phyloP scores from a whole-genome alignment of 2,797 vertebrate genomes.

The Myotis pilosus region DNA sequence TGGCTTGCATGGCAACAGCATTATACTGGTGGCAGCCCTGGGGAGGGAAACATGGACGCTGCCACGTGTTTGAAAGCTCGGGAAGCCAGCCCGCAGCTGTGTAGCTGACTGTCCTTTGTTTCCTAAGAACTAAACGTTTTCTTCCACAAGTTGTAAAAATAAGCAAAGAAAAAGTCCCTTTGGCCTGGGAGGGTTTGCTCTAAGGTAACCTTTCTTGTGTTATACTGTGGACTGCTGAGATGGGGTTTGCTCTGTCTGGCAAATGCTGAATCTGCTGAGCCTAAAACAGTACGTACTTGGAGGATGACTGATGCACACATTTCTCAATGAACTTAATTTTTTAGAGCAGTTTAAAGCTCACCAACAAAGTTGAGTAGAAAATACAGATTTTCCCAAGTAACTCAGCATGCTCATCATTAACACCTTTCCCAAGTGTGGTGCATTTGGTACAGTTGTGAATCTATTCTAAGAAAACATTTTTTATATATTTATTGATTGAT shows the following conservation, averaged over 20 bases:
- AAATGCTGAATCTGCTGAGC: constrained; percentile 49
- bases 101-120: neutral
- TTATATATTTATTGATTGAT: too few relatives aligned
- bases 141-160: neutral
- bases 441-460: neutral
- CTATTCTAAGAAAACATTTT: too few relatives aligned
- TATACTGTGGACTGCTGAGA: constrained; percentile 17
- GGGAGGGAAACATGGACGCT: neutral
- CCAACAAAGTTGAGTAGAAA: constrained; percentile 17
- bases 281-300: neutral
- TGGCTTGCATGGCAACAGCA: neutral
- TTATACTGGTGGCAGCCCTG: neutral
- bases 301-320: neutral
- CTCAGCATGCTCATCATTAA: too few relatives aligned
- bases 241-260: neutral
- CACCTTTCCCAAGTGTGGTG: too few relatives aligned
- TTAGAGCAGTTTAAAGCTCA: neutral
- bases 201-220: constrained; percentile 45
- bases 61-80: neutral
- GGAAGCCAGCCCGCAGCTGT: constrained; percentile 18
- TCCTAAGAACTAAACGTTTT: neutral
- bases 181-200: constrained; percentile 39
- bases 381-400: neutral
- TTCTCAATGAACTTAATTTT: neutral
- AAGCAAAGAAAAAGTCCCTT: constrained; percentile 60